Conservation (phyloP, 2,113 vertebrate genomes). For the Tragelaphus scriptus region DNA sequence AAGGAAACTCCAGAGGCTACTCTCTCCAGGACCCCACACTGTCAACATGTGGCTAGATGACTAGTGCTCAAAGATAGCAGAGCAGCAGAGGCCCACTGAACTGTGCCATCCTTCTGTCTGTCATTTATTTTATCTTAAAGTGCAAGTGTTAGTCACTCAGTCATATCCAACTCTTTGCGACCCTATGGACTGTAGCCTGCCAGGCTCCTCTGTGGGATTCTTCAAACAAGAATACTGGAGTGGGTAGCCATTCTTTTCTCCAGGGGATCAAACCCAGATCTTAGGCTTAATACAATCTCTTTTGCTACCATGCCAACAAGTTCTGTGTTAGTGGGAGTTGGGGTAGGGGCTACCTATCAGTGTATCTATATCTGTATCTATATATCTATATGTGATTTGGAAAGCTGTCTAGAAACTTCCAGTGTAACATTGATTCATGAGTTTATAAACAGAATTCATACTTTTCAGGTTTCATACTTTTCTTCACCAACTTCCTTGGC, state of each 20-base stretch:
- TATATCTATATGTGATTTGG: background rate
- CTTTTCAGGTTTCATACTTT: background rate
- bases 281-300: background rate
- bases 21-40: background rate
- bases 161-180: background rate
- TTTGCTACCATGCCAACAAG: background rate
- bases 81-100: background rate
- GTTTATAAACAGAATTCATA: background rate
- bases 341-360: background rate
- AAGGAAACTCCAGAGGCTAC: background rate
- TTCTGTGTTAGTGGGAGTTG: background rate
- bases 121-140: background rate
- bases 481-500: background rate
- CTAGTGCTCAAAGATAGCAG: background rate
- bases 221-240: background rate
- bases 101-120: background rate
- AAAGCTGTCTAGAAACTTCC: background rate
- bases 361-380: background rate
- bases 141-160: background rate
- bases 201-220: background rate
- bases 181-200: background rate
- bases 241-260: background rate
- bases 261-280: background rate
- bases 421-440: background rate
- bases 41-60: background rate